Base-by-base conservation (phyloP, 1,140 invertebrate genomes). In the Cyclargus thomasi region DNA sequence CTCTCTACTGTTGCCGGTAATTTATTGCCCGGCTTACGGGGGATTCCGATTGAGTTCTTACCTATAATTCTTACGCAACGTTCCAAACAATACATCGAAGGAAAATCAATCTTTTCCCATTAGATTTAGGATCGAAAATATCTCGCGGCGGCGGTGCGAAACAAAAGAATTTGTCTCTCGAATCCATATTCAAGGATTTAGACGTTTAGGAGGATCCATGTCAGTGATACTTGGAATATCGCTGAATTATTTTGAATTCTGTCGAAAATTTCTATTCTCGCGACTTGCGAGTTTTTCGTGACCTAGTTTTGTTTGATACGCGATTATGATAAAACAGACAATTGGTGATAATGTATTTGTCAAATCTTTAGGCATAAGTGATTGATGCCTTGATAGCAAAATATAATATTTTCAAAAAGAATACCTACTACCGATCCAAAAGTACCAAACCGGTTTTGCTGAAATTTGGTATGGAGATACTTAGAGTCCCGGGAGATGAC, bases 1-100 rank as follows among this genome's bases (percentile, higher is more conserved):
- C 67, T 77, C 77, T 77, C 79, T 80, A 77, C 74, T 79, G 74
- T 72, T 74, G 70, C 65, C 64, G 63, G 77, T 85, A 83, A 86
- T 82, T 88, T 88, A 88, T 76, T 71, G 72, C 75, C 64, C 64
- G 70, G 74, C 80, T 83, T 82, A 81, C 75, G 62, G 64, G 57
- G 64, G 78, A 81, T 82, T 77, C 81, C 76, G 82, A 83, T 79
- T 77, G 73, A 75, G 72, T 80, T 74, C 69, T 67, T 66, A 70
- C 70, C 21, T 67, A 29, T 53, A 63, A 55, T 23, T 70, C 35
- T 67, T 62, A 53, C 8, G 63, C 62, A 62, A 65, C 17, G 11
- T 47, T 20, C 36, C 53, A 4, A 35, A 65, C 59, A 21, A 18
- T 4, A 21, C 36, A 21, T 64, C 23, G 21, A 67, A 36, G 47